Percentiles rank a stretch among this genome's conserved stretches.
phyloP scores from a whole-genome alignment of 2,888 invertebrate species.

The Tinea pellionella region DNA sequence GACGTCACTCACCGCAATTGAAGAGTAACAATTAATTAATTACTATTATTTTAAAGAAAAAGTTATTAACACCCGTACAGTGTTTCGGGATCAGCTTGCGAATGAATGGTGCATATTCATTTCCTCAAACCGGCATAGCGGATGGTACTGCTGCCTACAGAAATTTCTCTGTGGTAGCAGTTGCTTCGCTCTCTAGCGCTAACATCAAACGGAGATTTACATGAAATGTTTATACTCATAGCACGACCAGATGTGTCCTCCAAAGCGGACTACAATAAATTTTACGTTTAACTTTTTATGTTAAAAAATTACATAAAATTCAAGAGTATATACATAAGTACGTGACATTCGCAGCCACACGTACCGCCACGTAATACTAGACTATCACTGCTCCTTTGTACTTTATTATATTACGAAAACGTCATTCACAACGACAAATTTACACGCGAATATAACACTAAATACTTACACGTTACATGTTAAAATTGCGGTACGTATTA shows the following conservation, averaged over 20 bases:
- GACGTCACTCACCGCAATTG: not conserved
- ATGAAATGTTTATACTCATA: not conserved
- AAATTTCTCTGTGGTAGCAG: no score
- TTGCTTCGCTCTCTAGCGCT: no score
- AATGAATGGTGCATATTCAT: no score
- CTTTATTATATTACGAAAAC: conserved; percentile 15
- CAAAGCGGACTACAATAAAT: not conserved
- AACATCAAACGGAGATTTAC: no score
- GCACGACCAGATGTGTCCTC: not conserved
- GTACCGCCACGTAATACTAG: conserved; percentile 42
- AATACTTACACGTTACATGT: not conserved
- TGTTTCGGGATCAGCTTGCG: no score
- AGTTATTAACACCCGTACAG: not conserved
- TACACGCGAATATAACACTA: not conserved
- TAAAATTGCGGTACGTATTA: not conserved
- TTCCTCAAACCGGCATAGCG: no score
- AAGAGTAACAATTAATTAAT: no score
- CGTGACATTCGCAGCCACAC: conserved; percentile 51
- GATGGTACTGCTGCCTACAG: no score
- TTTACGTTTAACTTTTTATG: conserved; percentile 6
- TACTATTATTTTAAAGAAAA: not conserved
- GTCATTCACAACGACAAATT: conserved; percentile 5
- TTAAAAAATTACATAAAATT: conserved; percentile 25
- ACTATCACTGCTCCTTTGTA: conserved; percentile 44
- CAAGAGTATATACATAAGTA: conserved; percentile 29